Base-by-base conservation (phyloP, 1,140 invertebrate species). In the Gryllus bimaculatus region DNA sequence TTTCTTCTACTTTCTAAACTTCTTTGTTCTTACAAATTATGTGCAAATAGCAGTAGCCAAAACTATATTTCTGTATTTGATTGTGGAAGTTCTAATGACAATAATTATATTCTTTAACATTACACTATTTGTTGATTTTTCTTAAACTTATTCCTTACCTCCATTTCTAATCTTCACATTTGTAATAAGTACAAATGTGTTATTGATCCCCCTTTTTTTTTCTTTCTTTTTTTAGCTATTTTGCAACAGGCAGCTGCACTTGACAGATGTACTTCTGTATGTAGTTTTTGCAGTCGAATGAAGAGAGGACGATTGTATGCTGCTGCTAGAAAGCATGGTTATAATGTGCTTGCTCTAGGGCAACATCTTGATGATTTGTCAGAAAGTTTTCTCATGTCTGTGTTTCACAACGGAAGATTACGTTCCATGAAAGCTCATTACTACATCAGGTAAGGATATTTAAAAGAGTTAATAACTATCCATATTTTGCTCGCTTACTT, bases 311-410 rank as follows among this genome's bases (percentile, higher is more conserved):
- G 92, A 79, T 88, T 96, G 75, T 96, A 95, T 85, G 87, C 90
- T 0, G 88, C 91, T 49, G 95, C 95, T 0, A 89, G 92, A 79
- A 87, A 89, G 79, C 90, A 94, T 82, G 90, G 90, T 7, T 98
- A 95, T 86, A 95, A 96, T 84, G 94, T 96, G 2, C 85, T 96
- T 2, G 95, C 94, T 0, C 85, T 97, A 8, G 95, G 94, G 8
- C 95, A 97, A 84, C 93, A 95, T 85, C 87, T 97, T 20, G 95
- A 97, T 86, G 94, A 95, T 85, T 86, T 96, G 1, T 91, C 93
- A 21, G 91, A 94, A 83, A 93, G 92, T 81, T 97, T 97, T 84
- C 84, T 97, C 47, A 92, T 94, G 84, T 93, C 94, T 0, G 89
- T 93, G 4, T 94, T 97, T 82, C 92, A 95, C 83, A 94, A 91